Percentiles rank a stretch among this genome's conserved stretches.
phyloP scores from a whole-genome alignment of 2,888 invertebrate species.

The Aricia artaxerxes region DNA sequence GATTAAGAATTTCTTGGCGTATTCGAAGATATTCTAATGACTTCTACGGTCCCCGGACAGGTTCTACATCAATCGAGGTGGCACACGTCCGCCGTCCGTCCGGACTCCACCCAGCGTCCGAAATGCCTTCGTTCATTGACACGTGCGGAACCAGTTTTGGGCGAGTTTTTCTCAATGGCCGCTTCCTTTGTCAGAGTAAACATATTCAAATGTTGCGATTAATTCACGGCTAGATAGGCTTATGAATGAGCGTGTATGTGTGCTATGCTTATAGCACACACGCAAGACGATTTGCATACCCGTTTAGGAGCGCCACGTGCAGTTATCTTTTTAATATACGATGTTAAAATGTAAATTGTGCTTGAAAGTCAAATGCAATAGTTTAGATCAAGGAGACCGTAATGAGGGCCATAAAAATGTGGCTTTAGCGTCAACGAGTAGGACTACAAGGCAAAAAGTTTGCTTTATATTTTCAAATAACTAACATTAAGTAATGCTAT shows the following conservation, averaged over 20 bases:
- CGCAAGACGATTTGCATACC: constrained; percentile 69
- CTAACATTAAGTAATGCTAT: too few relatives aligned
- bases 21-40: background rate
- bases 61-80: constrained; percentile 2
- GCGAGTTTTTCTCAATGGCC: constrained; percentile 77
- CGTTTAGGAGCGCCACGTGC: constrained; percentile 70
- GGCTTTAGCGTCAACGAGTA: background rate
- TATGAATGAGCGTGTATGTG: constrained; percentile 71
- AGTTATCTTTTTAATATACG: constrained; percentile 75
- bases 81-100: background rate
- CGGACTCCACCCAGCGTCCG: constrained; percentile 55
- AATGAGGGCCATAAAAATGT: constrained; percentile 1
- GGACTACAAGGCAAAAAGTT: background rate
- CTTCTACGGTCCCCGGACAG: background rate
- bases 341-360: constrained; percentile 71
- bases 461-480: background rate
- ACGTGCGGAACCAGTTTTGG: constrained; percentile 78
- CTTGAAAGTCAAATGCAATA: constrained; percentile 51
- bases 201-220: constrained; percentile 81
- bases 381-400: background rate
- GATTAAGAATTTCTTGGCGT: background rate
- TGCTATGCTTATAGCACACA: constrained; percentile 61
- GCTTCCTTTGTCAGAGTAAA: constrained; percentile 79
- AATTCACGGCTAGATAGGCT: constrained; percentile 79
- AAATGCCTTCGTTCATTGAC: constrained; percentile 79